Evolutionary conservation across 2,113 vertebrate genomes (phyloP).

Genomic region (Halichoeres trimaculatus): DNA sequence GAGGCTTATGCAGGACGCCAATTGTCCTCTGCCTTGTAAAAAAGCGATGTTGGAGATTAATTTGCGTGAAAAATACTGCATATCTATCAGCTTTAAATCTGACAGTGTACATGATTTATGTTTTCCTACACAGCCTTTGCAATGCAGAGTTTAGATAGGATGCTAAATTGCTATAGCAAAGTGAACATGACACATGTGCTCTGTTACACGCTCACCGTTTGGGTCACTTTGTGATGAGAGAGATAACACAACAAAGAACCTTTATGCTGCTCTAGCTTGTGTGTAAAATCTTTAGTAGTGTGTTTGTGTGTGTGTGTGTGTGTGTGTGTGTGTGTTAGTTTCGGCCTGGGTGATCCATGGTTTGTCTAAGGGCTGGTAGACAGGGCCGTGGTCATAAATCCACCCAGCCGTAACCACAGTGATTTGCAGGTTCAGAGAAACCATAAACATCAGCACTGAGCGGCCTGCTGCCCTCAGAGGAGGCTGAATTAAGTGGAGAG

Average conservation of each 20-base stretch:
- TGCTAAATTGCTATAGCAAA: neutral
- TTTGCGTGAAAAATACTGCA: slow-evolving; percentile 18
- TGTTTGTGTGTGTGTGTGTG: slow-evolving; percentile 17
- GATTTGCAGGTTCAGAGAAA: slow-evolving; percentile 81
- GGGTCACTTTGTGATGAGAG: slow-evolving; percentile 14
- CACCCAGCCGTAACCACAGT: slow-evolving; percentile 66
- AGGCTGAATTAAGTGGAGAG: slow-evolving; percentile 74
- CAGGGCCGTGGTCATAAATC: slow-evolving; percentile 72
- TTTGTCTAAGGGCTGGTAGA: slow-evolving; percentile 67
- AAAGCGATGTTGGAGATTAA: slow-evolving; percentile 6
- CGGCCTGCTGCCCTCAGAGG: slow-evolving; percentile 59
- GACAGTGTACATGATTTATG: slow-evolving; percentile 13
- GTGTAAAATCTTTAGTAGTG: slow-evolving; percentile 20
- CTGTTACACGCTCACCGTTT: neutral
- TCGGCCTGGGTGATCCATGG: slow-evolving; percentile 59
- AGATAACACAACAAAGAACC: slow-evolving; percentile 21
- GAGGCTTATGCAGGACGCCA: neutral
- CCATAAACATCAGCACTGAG: slow-evolving; percentile 77
- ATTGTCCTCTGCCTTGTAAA: neutral
- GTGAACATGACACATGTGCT: slow-evolving; percentile 6
- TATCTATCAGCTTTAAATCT: slow-evolving; percentile 31
- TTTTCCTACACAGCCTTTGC: neutral
- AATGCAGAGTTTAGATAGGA: slow-evolving; percentile 1
- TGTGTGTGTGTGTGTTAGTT: slow-evolving; percentile 19
- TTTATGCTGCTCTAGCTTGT: slow-evolving; percentile 25